phyloP scores from a whole-genome alignment of 2,888 invertebrate species.

The Oscheius sp. region DNA sequence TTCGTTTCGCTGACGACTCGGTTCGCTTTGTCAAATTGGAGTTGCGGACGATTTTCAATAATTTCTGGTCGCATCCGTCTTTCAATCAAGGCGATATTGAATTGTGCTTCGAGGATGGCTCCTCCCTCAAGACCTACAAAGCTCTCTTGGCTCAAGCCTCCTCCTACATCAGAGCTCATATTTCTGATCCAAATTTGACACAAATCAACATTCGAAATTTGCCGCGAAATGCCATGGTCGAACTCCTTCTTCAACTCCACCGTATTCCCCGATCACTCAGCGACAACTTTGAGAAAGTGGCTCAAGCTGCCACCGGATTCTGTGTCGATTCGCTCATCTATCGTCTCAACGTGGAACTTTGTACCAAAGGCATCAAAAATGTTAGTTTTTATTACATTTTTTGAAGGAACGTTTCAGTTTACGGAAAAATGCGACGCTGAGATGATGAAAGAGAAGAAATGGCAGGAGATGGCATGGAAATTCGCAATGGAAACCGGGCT shows the following conservation, averaged over 20 bases:
- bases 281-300: slow-evolving; percentile 25
- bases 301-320: slow-evolving; percentile 46
- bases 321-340: slow-evolving; percentile 38
- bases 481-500: slow-evolving; percentile 34
- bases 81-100: slow-evolving; percentile 50
- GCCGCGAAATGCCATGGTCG: no score
- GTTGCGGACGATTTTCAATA: slow-evolving; percentile 43
- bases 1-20: slow-evolving; percentile 33
- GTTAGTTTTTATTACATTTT: no score
- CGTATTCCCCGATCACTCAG: no score
- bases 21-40: slow-evolving; percentile 42
- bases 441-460: slow-evolving; percentile 23
- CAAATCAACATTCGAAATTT: no score
- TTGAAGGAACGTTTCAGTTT: no score
- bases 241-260: no score
- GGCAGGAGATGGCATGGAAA: slow-evolving; percentile 34
- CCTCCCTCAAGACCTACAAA: slow-evolving; percentile 36
- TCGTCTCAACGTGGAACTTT: no score
- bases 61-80: slow-evolving; percentile 42
- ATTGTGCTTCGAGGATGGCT: slow-evolving; percentile 48
- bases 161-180: slow-evolving; percentile 38
- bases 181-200: slow-evolving; percentile 27
- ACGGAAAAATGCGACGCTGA: no score
- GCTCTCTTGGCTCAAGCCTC: slow-evolving; percentile 47
- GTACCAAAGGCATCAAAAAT: no score